A percentile compares a stretch with the other conserved stretches of the same genome.
Evolutionary conservation across 2,113 vertebrate genomes (phyloP).

Genomic region (Tetrao urogallus): DNA sequence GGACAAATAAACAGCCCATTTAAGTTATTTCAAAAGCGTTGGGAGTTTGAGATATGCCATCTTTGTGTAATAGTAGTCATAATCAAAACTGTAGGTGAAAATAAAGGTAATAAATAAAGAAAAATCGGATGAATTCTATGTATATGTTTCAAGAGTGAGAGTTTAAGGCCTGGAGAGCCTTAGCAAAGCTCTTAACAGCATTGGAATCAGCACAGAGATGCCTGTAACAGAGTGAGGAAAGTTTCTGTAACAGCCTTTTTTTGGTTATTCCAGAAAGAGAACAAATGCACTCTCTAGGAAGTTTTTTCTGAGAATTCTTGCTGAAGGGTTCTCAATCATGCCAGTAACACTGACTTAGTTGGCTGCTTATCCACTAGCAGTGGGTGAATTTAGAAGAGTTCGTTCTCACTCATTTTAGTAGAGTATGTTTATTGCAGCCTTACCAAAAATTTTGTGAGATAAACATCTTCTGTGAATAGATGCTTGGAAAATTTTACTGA

Average conservation of each 20-base stretch:
- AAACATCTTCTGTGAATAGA: constrained; percentile 40
- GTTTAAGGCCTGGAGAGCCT: neutral
- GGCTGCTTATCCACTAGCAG: neutral
- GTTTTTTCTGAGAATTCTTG: constrained; percentile 38
- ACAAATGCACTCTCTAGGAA: neutral
- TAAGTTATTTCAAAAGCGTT: neutral
- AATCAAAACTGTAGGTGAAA: neutral
- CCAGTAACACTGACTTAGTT: constrained; percentile 2
- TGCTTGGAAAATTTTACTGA: constrained; percentile 30
- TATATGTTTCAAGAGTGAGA: neutral
- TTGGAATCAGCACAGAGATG: neutral
- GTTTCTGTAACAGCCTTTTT: neutral
- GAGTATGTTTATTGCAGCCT: constrained; percentile 20
- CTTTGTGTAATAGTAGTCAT: neutral
- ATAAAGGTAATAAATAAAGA: neutral
- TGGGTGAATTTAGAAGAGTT: constrained; percentile 15
- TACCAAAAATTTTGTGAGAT: neutral
- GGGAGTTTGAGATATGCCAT: neutral
- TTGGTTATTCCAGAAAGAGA: neutral
- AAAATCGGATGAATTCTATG: neutral
- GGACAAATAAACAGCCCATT: neutral
- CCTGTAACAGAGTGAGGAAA: neutral
- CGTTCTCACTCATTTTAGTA: neutral
- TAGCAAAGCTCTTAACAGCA: neutral
- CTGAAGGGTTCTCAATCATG: neutral